Evolutionary conservation across 35 echinoderm and acorn worm species (phyloP), one percentile per base, ranked within the genome.

Genomic region (Heliocidaris tuberculata): DNA sequence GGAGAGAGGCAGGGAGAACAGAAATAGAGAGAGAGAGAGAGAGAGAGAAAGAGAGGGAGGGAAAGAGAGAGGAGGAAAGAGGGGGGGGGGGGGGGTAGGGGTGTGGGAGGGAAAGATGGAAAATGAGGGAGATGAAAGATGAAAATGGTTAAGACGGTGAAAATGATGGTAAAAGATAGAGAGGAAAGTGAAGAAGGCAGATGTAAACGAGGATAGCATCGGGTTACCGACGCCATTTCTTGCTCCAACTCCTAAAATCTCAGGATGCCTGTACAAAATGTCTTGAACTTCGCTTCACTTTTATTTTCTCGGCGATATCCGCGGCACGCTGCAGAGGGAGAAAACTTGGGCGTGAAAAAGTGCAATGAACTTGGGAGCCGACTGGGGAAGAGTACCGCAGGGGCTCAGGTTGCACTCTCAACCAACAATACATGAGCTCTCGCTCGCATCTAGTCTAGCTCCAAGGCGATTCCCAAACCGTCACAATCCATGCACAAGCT

Each of bases 171-270:
- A n/a, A 78, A 78, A 27, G 27, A 78, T 27, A n/a, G 27, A 78
- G 21, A 7, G 17, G 65, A 4, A 78, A 19, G 6, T n/a, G 17
- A 78, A 78, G 15, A 5, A 42, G 19, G 19, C 4, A 2, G 88
- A 90, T 90, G 88, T 42, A 90, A 50, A 42, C 88, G 88, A 90
- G 88, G 88, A 50, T 21, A 17, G 88, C 32, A 50, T 48, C 48
- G 27, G 27, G 88, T 42, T 48, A 50, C 88, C 88, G 8, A n/a
- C 6, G 88, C 29, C 88, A 90, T 42, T 42, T 42, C 17, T 90
- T 42, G 88, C 32, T 42, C 88, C 88, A 32, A 90, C 32, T 35
- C 32, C 19, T 13, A 50, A 27, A 50, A 35, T 32, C 17, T 16
- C 32, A 24, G 6, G 65, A n/a, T 7, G 21, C 19, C 4, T n/a